A percentile compares a stretch with the other conserved stretches of the same genome.
Evolutionary conservation across 2,888 invertebrate species (phyloP).

Genomic region (Biston stratarius): DNA sequence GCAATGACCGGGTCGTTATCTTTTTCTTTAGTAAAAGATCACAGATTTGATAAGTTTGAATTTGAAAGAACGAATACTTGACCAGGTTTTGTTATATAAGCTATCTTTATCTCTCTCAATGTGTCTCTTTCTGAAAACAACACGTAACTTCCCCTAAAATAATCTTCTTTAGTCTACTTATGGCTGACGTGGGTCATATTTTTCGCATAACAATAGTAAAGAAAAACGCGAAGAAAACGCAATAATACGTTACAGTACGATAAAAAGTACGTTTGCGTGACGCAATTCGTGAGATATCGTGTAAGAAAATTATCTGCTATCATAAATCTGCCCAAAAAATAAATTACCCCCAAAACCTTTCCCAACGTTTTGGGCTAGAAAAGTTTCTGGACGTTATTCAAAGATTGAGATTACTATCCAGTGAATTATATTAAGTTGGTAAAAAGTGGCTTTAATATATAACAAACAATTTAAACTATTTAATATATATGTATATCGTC

Average conservation of each 20-base stretch:
- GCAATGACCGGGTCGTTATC: too few species aligned
- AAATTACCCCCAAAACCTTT: constrained; percentile 20
- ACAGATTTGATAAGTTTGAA: too few species aligned
- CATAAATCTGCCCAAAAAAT: constrained; percentile 25
- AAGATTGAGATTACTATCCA: constrained; percentile 12
- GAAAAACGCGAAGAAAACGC: not conserved
- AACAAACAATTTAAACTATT: too few species aligned
- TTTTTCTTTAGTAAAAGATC: too few species aligned
- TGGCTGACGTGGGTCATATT: not conserved
- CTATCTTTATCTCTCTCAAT: too few species aligned
- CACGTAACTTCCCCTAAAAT: too few species aligned
- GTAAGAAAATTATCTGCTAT: constrained; percentile 18
- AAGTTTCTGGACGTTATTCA: constrained; percentile 11
- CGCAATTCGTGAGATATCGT: constrained; percentile 7
- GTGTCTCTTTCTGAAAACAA: too few species aligned
- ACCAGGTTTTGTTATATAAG: not conserved
- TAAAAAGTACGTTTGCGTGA: constrained; percentile 15
- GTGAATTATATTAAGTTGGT: not conserved
- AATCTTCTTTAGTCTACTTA: not conserved
- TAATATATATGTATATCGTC: too few species aligned
- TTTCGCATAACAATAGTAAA: not conserved
- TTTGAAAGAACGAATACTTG: too few species aligned
- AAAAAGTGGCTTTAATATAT: not conserved
- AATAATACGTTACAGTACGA: constrained; percentile 9
- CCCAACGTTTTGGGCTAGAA: constrained; percentile 2